Evolutionary conservation across 2,888 invertebrate genomes (phyloP).

Genomic region (Agrochola macilenta): DNA sequence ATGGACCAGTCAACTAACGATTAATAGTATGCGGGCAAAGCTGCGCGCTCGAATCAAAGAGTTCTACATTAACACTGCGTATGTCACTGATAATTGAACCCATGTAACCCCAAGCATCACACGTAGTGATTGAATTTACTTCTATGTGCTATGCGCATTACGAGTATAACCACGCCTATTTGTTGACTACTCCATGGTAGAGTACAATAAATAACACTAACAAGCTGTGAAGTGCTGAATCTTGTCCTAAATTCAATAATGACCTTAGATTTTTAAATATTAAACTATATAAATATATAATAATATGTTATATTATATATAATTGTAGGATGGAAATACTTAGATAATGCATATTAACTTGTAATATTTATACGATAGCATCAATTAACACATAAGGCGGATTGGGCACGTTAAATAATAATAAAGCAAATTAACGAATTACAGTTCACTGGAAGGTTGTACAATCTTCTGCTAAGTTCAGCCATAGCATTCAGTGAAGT

Average conservation of each 20-base stretch:
- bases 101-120: constrained; percentile 22
- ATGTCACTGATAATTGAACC: constrained; percentile 47
- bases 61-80: constrained; percentile 52
- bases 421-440: constrained; percentile 33
- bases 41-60: constrained; percentile 18
- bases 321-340: constrained; percentile 26
- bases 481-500: constrained; percentile 19
- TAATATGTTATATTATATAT: constrained; percentile 17
- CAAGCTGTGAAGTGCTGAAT: constrained; percentile 23
- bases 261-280: not conserved
- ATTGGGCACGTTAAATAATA: constrained; percentile 22
- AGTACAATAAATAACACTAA: constrained; percentile 11
- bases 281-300: constrained; percentile 5
- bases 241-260: constrained; percentile 19
- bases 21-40: constrained; percentile 17
- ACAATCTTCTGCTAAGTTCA: constrained; percentile 16
- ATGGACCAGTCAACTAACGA: not conserved
- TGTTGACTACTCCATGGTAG: constrained; percentile 16
- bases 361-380: constrained; percentile 21
- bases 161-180: not conserved
- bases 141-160: constrained; percentile 7
- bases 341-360: constrained; percentile 40
- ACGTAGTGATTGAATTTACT: constrained; percentile 13
- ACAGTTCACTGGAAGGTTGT: constrained; percentile 15
- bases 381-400: constrained; percentile 26